Evolutionary conservation across 2,113 vertebrate species (phyloP).

Genomic region (Megaleporinus macrocephalus): DNA sequence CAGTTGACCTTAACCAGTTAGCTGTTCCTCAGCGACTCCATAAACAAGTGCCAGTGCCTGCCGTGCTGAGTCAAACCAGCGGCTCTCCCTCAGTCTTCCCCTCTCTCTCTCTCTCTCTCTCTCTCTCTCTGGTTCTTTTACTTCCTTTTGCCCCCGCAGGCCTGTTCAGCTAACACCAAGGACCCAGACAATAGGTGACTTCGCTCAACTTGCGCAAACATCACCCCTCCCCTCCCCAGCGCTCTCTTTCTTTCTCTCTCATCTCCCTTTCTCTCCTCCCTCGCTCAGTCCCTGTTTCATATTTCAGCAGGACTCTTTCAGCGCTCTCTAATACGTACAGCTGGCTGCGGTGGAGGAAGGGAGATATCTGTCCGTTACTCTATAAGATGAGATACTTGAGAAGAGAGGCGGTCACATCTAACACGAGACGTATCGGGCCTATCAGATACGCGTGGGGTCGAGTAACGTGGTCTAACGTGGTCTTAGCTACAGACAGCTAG

Average conservation of each 20-base stretch:
- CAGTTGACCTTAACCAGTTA: slow-evolving; percentile 7
- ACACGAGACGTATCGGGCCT: background rate
- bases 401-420: background rate
- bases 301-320: slow-evolving; percentile 42
- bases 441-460: background rate
- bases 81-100: slow-evolving; percentile 6
- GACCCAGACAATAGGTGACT: slow-evolving; percentile 66
- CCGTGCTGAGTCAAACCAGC: slow-evolving; percentile 40
- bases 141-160: slow-evolving; percentile 41
- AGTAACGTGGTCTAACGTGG: slow-evolving; percentile 1
- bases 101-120: slow-evolving; percentile 19
- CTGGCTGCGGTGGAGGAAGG: background rate
- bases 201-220: slow-evolving; percentile 35
- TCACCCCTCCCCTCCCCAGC: slow-evolving; percentile 21
- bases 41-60: slow-evolving; percentile 16
- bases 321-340: slow-evolving; percentile 21
- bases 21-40: slow-evolving; percentile 5
- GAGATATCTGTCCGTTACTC: background rate
- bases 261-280: slow-evolving; percentile 37
- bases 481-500: background rate
- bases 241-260: slow-evolving; percentile 4
- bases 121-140: slow-evolving; percentile 16
- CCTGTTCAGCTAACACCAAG: slow-evolving; percentile 33
- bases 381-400: slow-evolving; percentile 5
- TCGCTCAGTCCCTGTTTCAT: slow-evolving; percentile 35